Percentiles rank a stretch among this genome's conserved stretches.
Evolutionary conservation across 2,888 invertebrate genomes (phyloP).

Genomic region (Liopterus haemorrhoidalis): DNA sequence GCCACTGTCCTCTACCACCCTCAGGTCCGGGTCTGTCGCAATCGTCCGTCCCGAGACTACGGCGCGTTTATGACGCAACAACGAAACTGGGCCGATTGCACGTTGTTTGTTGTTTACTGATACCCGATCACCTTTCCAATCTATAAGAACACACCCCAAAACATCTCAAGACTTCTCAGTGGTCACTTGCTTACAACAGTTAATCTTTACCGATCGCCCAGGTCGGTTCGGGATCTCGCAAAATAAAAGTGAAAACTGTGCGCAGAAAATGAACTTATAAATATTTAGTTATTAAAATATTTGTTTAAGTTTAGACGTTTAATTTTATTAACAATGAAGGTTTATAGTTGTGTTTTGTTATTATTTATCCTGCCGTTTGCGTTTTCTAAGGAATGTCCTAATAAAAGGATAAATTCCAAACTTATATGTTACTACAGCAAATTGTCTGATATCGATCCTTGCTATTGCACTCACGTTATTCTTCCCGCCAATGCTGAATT

Average conservation of each 20-base stretch:
- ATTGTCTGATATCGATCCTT: conserved; percentile 37
- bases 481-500: conserved; percentile 39
- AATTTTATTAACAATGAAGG: too few species aligned
- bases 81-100: conserved; percentile 23
- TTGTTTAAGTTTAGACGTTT: too few species aligned
- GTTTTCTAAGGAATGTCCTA: conserved; percentile 36
- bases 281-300: too few species aligned
- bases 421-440: conserved; percentile 43
- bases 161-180: conserved; percentile 6
- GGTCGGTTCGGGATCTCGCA: conserved; percentile 34
- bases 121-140: conserved; percentile 16
- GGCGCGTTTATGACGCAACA: conserved; percentile 11
- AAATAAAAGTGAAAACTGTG: conserved; percentile 30
- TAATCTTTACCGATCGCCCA: conserved; percentile 37
- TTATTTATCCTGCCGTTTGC: conserved; percentile 25
- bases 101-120: too few species aligned
- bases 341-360: too few species aligned
- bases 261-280: too few species aligned
- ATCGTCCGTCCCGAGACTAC: conserved; percentile 3
- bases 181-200: conserved; percentile 31
- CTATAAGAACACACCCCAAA: conserved; percentile 11
- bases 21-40: conserved; percentile 4
- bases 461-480: conserved; percentile 43
- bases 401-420: conserved; percentile 38
- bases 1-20: conserved; percentile 5